Evolutionary conservation across 2,888 invertebrate genomes (phyloP).

Genomic region (Leucozona laternaria): DNA sequence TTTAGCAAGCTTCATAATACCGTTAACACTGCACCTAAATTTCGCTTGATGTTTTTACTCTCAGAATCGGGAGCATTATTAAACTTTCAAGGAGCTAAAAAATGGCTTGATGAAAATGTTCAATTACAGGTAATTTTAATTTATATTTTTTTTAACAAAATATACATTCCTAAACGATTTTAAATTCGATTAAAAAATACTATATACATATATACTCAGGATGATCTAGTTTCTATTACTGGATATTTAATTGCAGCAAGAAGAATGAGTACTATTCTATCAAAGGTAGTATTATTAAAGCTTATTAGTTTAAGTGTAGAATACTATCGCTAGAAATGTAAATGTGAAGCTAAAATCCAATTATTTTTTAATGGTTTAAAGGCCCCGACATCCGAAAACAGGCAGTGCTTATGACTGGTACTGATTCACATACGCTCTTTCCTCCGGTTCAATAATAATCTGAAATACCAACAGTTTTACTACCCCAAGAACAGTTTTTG

Average conservation of each 20-base stretch:
- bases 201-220: slow-evolving; percentile 58
- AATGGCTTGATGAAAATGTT: slow-evolving; percentile 92
- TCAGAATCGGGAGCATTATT: slow-evolving; percentile 95
- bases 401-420: too few relatives aligned
- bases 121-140: slow-evolving; percentile 86
- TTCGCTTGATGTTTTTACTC: slow-evolving; percentile 93
- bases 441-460: too few relatives aligned
- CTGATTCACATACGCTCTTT: too few relatives aligned
- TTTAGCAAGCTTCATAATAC: slow-evolving; percentile 94
- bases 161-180: slow-evolving; percentile 16
- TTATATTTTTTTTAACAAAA: neutral
- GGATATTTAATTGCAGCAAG: slow-evolving; percentile 77
- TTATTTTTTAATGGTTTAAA: too few relatives aligned
- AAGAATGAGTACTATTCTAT: slow-evolving; percentile 66
- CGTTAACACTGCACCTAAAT: slow-evolving; percentile 88
- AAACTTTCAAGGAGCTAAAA: slow-evolving; percentile 97
- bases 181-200: neutral
- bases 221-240: slow-evolving; percentile 78
- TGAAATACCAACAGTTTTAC: too few relatives aligned
- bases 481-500: too few relatives aligned
- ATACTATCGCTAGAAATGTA: slow-evolving; percentile 4
- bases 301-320: slow-evolving; percentile 8
- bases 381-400: too few relatives aligned
- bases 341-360: neutral
- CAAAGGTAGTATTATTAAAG: slow-evolving; percentile 74